Evolutionary conservation across 2,888 invertebrate genomes (phyloP).

Genomic region (Chelonus formosanus): DNA sequence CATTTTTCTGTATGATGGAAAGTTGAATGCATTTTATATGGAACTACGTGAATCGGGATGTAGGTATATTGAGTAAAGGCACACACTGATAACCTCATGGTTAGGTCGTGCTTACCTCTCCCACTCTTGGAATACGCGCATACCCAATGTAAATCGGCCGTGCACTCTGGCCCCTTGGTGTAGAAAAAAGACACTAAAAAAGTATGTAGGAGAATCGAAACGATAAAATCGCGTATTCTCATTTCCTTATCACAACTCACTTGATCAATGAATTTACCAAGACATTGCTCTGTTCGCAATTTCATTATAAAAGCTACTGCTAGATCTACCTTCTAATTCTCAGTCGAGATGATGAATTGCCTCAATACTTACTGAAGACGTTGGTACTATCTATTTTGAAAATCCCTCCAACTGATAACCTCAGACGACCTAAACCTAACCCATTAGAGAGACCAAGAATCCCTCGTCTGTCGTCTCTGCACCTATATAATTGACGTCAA

Average conservation of each 20-base stretch:
- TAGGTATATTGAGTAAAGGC: constrained; percentile 52
- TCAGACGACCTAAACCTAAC: constrained; percentile 58
- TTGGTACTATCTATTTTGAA: constrained; percentile 57
- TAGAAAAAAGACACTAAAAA: constrained; percentile 18
- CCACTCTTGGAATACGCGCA: constrained; percentile 48
- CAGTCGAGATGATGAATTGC: neutral
- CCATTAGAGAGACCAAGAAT: constrained; percentile 58
- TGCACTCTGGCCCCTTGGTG: constrained; percentile 41
- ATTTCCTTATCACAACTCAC: constrained; percentile 15
- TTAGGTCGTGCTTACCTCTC: constrained; percentile 59
- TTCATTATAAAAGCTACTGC: neutral
- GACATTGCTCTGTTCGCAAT: neutral
- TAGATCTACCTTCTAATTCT: neutral
- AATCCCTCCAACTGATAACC: constrained; percentile 62
- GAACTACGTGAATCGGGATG: constrained; percentile 24
- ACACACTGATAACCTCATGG: constrained; percentile 56
- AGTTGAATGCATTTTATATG: constrained; percentile 17
- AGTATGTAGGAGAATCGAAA: constrained; percentile 7
- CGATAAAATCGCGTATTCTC: constrained; percentile 30
- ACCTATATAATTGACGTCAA: constrained; percentile 65
- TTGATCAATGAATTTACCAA: constrained; percentile 5
- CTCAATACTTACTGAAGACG: constrained; percentile 19
- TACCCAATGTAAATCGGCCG: constrained; percentile 40
- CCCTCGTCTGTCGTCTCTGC: constrained; percentile 46
- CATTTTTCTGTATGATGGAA: too few relatives aligned